Evolutionary conservation across 2,113 vertebrate genomes (phyloP).

Genomic region (Chiloscyllium plagiosum): DNA sequence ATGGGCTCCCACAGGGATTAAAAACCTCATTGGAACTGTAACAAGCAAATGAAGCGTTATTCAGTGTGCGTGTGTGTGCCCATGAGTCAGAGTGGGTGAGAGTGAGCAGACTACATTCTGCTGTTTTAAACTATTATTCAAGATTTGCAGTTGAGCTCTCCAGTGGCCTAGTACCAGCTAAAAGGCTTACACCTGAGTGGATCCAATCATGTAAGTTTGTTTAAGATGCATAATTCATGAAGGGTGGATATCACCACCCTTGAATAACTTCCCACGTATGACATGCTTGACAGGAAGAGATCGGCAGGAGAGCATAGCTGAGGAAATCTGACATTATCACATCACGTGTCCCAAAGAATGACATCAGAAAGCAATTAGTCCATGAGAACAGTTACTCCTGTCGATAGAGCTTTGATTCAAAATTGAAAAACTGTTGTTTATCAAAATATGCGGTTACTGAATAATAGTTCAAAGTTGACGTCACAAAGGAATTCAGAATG

Average conservation of each 20-base stretch:
- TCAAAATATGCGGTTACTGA: too few species aligned
- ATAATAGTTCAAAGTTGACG: background rate
- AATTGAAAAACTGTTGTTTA: background rate
- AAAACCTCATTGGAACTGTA: constrained; percentile 40
- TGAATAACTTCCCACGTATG: constrained; percentile 57
- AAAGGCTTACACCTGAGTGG: constrained; percentile 60
- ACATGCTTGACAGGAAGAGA: constrained; percentile 49
- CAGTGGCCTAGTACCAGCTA: constrained; percentile 53
- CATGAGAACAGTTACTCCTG: background rate
- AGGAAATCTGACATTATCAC: constrained; percentile 47
- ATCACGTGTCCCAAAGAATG: constrained; percentile 43
- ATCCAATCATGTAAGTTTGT: constrained; percentile 66
- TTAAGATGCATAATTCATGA: constrained; percentile 81
- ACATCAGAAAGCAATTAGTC: constrained; percentile 38
- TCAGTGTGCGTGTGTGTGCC: constrained; percentile 40
- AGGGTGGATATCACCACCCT: constrained; percentile 58
- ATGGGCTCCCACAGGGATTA: constrained; percentile 49
- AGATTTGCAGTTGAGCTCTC: constrained; percentile 51
- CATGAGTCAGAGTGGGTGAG: constrained; percentile 41
- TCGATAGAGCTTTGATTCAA: background rate
- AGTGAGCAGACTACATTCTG: constrained; percentile 31
- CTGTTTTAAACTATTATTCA: constrained; percentile 46
- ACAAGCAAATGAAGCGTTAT: constrained; percentile 44
- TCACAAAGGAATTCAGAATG: background rate
- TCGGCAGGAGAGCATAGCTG: constrained; percentile 47